Conservation (phyloP, 2,113 vertebrate genomes). For the Gadus macrocephalus region DNA sequence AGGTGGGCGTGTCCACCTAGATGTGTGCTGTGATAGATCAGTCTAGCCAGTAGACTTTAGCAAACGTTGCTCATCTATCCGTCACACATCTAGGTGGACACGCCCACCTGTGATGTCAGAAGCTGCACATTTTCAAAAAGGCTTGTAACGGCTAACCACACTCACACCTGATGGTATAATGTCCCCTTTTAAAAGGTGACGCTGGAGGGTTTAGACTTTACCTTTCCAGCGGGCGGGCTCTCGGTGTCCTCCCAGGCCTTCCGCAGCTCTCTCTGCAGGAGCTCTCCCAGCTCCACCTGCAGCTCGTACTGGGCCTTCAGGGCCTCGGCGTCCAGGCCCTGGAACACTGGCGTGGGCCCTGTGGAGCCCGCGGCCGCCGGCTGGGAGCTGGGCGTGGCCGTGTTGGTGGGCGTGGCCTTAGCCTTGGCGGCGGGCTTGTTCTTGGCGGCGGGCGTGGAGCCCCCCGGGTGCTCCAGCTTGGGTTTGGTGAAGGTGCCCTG, state of each 20-base stretch:
- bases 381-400: too few species aligned
- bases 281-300: constrained; percentile 75
- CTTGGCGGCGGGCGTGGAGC: constrained; percentile 58
- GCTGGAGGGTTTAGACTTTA: background rate
- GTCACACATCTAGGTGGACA: too few species aligned
- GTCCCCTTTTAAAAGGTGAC: too few species aligned
- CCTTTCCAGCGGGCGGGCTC: constrained; percentile 64
- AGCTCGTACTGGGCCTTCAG: constrained; percentile 76
- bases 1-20: too few species aligned
- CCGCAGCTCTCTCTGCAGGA: constrained; percentile 70
- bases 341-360: constrained; percentile 74
- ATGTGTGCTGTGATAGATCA: too few species aligned
- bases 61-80: too few species aligned
- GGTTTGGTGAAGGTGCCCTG: constrained; percentile 89
- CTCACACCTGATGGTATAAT: too few species aligned
- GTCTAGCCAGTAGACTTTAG: too few species aligned
- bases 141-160: too few species aligned
- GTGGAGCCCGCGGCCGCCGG: constrained; percentile 37
- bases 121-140: too few species aligned
- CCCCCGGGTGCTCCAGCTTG: constrained; percentile 80
- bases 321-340: constrained; percentile 84
- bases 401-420: too few species aligned
- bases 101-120: too few species aligned
- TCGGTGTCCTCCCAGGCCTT: constrained; percentile 50
- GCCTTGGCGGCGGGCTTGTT: constrained; percentile 62